Conservation (phyloP, 1,140 invertebrate species). For the Acromyrmex charruanus region DNA sequence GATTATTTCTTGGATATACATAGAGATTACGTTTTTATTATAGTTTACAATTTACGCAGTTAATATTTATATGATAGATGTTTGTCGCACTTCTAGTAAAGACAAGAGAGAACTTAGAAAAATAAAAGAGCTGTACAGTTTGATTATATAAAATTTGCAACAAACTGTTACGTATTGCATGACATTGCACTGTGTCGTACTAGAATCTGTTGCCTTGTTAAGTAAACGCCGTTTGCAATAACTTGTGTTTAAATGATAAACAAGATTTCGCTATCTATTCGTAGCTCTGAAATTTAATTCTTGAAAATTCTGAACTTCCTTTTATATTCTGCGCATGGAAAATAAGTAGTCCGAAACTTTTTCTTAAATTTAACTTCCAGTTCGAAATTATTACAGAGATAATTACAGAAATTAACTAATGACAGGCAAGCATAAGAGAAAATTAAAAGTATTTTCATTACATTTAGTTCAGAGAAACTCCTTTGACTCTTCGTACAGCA, state of each 20-base stretch:
- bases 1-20: background rate
- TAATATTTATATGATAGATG: background rate
- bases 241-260: conserved; percentile 14
- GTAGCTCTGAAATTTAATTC: background rate
- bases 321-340: background rate
- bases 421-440: background rate
- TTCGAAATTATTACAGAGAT: background rate
- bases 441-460: conserved; percentile 8
- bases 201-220: background rate
- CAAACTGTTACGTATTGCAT: background rate
- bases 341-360: background rate
- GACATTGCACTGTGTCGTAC: background rate
- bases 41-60: background rate
- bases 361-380: conserved; percentile 4
- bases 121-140: background rate
- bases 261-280: conserved; percentile 1
- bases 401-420: conserved; percentile 14
- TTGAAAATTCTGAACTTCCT: background rate
- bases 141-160: background rate
- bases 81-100: background rate
- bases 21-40: background rate
- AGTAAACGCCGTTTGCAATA: background rate
- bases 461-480: background rate
- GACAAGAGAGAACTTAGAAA: background rate
- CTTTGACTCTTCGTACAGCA: background rate